Evolutionary conservation across 2,888 invertebrate genomes (phyloP).

Genomic region (Apamea crenata): DNA sequence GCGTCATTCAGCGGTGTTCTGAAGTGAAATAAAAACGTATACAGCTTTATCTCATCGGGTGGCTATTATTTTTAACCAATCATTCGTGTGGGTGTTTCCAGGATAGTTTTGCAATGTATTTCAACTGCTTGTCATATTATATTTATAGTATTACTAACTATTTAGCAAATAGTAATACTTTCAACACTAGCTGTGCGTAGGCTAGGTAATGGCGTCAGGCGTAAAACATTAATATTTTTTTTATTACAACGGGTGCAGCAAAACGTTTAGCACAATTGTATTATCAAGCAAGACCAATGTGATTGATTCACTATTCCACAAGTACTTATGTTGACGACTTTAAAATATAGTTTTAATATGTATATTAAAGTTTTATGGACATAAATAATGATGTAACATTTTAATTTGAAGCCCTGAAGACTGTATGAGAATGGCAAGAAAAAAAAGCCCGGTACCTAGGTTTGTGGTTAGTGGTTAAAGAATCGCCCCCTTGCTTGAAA

Average conservation of each 20-base stretch:
- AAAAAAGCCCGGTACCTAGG: no score
- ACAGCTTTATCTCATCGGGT: slow-evolving; percentile 41
- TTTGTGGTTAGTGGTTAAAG: no score
- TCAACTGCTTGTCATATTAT: slow-evolving; percentile 42
- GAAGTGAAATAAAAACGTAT: slow-evolving; percentile 17
- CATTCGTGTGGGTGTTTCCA: slow-evolving; percentile 33
- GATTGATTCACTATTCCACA: no score
- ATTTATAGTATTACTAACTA: slow-evolving; percentile 20
- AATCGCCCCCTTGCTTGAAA: no score
- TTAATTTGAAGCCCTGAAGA: no score
- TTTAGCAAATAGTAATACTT: slow-evolving; percentile 33
- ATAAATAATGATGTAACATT: no score
- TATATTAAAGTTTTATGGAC: no score
- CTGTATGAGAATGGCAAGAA: no score
- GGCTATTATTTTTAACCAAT: slow-evolving; percentile 37
- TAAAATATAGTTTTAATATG: no score
- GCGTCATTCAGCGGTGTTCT: slow-evolving; percentile 26
- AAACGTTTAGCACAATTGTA: not conserved
- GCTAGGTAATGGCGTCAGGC: not conserved
- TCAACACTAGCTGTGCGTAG: slow-evolving; percentile 24
- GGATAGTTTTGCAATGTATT: slow-evolving; percentile 28
- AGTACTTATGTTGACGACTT: no score
- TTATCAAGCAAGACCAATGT: not conserved
- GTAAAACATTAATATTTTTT: not conserved
- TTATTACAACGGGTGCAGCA: not conserved